These are phyloP conservation scores for Oreochromis tanganicae DNA, from an alignment of 2,113 vertebrate species.

Conservation along the genomic window DNA sequence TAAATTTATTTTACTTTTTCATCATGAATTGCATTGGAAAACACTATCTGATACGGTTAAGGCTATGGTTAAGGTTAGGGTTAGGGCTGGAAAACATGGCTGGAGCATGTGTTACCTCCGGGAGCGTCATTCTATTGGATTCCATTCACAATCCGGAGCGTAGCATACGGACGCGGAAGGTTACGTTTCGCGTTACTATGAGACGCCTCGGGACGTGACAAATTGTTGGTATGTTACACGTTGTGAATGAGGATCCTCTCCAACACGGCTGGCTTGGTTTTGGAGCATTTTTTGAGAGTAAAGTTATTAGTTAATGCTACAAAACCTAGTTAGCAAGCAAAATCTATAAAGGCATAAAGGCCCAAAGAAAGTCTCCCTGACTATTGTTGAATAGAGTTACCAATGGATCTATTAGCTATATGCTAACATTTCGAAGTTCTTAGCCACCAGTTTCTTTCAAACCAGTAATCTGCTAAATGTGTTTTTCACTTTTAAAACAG, in stretches of 20 bases:
- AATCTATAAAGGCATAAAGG: neutral
- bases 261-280: neutral
- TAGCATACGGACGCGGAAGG: rapidly evolving
- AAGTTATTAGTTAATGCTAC: neutral
- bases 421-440: neutral
- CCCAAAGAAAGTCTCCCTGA: neutral
- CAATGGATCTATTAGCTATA: neutral
- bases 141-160: neutral
- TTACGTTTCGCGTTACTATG: neutral
- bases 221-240: neutral
- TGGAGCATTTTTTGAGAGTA: neutral
- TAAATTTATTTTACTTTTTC: too few relatives aligned
- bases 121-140: neutral
- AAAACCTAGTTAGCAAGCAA: neutral
- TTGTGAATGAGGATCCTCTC: neutral
- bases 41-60: too few relatives aligned
- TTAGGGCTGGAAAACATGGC: too few relatives aligned
- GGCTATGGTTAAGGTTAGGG: too few relatives aligned
- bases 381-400: neutral
- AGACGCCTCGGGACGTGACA: neutral
- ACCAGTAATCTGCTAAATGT: neutral
- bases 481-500: neutral
- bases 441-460: neutral
- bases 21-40: too few relatives aligned
- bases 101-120: too few relatives aligned